These are phyloP conservation scores for Mastacembelus armatus DNA, from an alignment of 2,797 vertebrate genomes.

Conservation along the genomic window DNA sequence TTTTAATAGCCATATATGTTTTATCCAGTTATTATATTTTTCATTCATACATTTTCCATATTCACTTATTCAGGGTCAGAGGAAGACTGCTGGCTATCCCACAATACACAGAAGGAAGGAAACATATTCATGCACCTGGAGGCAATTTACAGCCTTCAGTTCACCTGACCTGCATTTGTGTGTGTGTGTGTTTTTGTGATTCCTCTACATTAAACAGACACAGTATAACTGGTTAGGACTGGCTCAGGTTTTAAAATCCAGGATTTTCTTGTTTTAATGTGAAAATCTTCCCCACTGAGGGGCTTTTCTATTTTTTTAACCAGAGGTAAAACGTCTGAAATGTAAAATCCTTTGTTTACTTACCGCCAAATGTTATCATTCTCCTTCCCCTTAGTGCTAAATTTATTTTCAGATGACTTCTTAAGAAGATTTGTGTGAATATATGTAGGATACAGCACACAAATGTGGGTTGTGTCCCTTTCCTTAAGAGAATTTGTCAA, in stretches of 20 bases:
- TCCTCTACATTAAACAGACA: neutral
- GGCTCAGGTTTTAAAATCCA: neutral
- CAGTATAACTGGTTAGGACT: no score
- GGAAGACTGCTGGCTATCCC: slow-evolving; percentile 18
- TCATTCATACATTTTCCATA: slow-evolving; percentile 48
- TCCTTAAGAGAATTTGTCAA: neutral
- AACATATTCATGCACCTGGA: slow-evolving; percentile 33
- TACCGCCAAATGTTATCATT: neutral
- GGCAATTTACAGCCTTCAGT: slow-evolving; percentile 29
- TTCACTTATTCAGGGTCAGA: slow-evolving; percentile 41
- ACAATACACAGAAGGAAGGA: slow-evolving; percentile 17
- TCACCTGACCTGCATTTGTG: slow-evolving; percentile 36
- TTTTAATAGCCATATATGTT: slow-evolving; percentile 40
- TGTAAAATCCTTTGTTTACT: neutral
- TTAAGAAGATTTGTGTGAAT: no score
- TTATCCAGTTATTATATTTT: slow-evolving; percentile 44
- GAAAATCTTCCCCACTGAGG: neutral
- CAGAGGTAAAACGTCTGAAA: neutral
- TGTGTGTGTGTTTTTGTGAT: neutral
- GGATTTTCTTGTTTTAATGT: neutral
- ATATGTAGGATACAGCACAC: no score
- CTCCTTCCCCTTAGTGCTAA: neutral
- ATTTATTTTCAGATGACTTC: neutral
- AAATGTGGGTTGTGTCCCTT: no score
- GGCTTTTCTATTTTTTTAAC: no score